Conservation (phyloP, 1,140 invertebrate genomes). For the Meloidogyne exigua region DNA sequence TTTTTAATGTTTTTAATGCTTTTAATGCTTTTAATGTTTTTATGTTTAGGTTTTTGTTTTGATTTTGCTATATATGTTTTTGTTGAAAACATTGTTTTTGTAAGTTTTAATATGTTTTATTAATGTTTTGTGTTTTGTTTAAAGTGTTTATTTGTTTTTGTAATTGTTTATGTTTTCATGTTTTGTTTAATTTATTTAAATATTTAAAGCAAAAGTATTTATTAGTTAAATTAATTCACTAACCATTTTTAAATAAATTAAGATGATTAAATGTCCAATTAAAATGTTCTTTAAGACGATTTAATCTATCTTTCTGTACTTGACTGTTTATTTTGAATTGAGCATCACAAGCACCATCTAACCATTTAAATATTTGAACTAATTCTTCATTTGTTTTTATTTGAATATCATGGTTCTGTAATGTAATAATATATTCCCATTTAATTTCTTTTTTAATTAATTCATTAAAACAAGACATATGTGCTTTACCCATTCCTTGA, state of each 20-base stretch:
- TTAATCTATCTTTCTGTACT: neutral
- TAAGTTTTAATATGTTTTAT: no score
- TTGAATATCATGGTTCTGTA: conserved; percentile 32
- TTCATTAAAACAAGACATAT: conserved; percentile 5
- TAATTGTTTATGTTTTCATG: no score
- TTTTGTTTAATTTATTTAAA: neutral
- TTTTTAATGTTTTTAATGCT: no score
- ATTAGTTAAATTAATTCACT: neutral
- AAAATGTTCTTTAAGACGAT: neutral
- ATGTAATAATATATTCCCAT: conserved; percentile 23
- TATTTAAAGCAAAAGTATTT: neutral
- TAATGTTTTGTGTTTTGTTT: no score
- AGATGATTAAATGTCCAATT: conserved; percentile 25
- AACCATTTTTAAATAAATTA: conserved; percentile 32
- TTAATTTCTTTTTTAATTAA: conserved; percentile 1
- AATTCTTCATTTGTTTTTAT: conserved; percentile 35
- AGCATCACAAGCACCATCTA: conserved; percentile 35
- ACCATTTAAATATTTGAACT: conserved; percentile 33
- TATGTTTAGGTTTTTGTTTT: no score
- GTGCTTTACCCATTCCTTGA: neutral
- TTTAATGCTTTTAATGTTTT: no score
- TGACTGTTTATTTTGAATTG: neutral
- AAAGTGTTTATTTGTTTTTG: no score
- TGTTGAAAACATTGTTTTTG: no score
- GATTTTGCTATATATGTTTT: no score